Conservation (phyloP, 2,888 invertebrate species). For the Drosophila tripunctata region DNA sequence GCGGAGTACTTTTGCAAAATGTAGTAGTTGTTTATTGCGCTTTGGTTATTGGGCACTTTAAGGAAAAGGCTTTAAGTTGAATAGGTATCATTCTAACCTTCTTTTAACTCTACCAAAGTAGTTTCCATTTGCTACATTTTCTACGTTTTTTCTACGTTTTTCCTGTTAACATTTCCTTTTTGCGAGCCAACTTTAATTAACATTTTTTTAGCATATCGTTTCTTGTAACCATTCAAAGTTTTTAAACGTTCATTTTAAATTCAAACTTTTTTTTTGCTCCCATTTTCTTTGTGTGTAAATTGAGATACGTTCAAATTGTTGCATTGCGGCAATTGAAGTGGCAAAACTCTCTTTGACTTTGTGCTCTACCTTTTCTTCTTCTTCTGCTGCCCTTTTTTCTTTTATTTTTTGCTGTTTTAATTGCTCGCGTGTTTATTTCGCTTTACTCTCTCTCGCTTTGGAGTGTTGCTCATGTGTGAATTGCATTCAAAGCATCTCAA, state of each 20-base stretch:
- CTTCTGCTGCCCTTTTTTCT: slow-evolving; percentile 15
- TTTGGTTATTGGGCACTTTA: too few relatives aligned
- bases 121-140: too few relatives aligned
- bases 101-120: too few relatives aligned
- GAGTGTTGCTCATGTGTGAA: slow-evolving; percentile 36
- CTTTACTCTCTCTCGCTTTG: slow-evolving; percentile 17
- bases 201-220: not conserved
- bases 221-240: not conserved
- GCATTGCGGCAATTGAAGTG: slow-evolving; percentile 23
- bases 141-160: not conserved
- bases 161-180: not conserved
- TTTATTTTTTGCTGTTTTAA: slow-evolving; percentile 38
- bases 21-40: too few relatives aligned
- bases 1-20: not conserved
- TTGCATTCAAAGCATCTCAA: slow-evolving; percentile 33
- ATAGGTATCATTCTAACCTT: too few relatives aligned
- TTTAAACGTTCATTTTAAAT: not conserved
- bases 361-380: slow-evolving; percentile 21
- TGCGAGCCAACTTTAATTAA: slow-evolving; percentile 10
- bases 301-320: slow-evolving; percentile 16
- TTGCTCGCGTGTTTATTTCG: slow-evolving; percentile 63
- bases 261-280: not conserved
- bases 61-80: too few relatives aligned
- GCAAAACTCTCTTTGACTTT: slow-evolving; percentile 45
- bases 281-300: slow-evolving; percentile 29